phyloP scores from a whole-genome alignment of 2,888 invertebrate genomes.

The Monopis laevigella region DNA sequence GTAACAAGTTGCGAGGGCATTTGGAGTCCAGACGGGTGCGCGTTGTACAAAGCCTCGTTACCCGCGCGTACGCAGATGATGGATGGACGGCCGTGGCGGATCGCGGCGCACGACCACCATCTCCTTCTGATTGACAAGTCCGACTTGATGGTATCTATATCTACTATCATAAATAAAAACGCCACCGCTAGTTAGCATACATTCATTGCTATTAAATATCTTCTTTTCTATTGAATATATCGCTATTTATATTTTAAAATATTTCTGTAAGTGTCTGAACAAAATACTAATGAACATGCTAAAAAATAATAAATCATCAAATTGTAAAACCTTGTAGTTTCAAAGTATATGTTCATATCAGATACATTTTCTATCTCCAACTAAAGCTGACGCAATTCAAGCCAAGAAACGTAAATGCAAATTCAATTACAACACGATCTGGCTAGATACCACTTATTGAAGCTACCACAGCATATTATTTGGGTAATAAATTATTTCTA shows the following conservation, averaged over 20 bases:
- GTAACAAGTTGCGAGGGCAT: conserved; percentile 29
- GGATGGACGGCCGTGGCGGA: conserved; percentile 60
- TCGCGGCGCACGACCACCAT: conserved; percentile 27
- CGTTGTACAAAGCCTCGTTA: conserved; percentile 59
- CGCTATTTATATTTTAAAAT: too few relatives aligned
- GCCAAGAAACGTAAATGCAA: conserved; percentile 25
- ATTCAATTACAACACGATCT: conserved; percentile 27
- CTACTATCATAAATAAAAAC: conserved; percentile 57
- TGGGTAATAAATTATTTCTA: conserved; percentile 34
- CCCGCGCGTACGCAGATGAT: conserved; percentile 43
- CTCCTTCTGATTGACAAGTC: conserved; percentile 57
- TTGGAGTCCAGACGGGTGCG: conserved; percentile 15
- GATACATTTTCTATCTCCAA: too few relatives aligned
- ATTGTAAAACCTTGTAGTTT: too few relatives aligned
- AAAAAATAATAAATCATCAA: too few relatives aligned
- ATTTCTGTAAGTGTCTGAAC: too few relatives aligned
- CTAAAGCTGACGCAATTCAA: too few relatives aligned
- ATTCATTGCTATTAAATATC: conserved; percentile 33
- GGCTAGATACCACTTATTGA: conserved; percentile 24
- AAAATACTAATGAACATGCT: too few relatives aligned
- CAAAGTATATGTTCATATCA: too few relatives aligned
- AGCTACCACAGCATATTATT: conserved; percentile 6
- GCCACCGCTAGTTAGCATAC: conserved; percentile 59
- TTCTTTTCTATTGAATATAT: background rate
- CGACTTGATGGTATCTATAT: conserved; percentile 45